Evolutionary conservation across 2,797 vertebrate genomes (phyloP), one percentile per base, ranked within the genome.

Genomic region (Etheostoma perlongum): DNA sequence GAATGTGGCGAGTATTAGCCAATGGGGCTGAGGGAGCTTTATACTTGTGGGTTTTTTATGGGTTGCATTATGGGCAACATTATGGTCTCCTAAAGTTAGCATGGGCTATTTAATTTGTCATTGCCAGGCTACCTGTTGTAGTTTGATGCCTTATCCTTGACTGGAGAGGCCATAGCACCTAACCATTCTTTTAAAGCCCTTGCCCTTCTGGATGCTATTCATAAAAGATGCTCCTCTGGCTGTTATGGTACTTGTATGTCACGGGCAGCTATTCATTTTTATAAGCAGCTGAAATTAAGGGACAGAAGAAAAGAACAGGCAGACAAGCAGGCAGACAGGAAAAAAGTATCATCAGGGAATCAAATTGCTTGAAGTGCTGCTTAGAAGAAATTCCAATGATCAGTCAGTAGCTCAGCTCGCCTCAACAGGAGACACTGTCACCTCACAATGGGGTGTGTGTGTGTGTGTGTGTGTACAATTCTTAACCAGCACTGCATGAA

Each of bases 331-430:
- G 15, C 21, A 60, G 59, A 76, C 51, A 60, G 42, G 60, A 75
- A 58, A 48, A 54, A 23, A 47, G 72, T 19, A 55, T 66, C 62
- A 68, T 74, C 66, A 65, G 36, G 30, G 63, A 59, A 72, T 79
- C 67, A 76, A 78, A 78, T 36, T 79, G 72, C 72, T 64, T 25
- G 62, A 75, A 73, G 40, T 79, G 55, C 66, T 47, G 48, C 64
- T 85, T 61, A 33, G 62, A 79, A 69, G 48, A 72, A 76, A 72
- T 78, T 89, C 63, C 72, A 83, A 60, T 76, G 66, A 84, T 73
- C 54, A 72, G 42, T 51, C 47, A 51, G 57, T 6, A 14, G 63
- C 51, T 65, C 42, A 23, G 47, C 52, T 80, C 11, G n/a, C 25
- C 60, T 75, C 67, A 47, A 72, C 47, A 46, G 54, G 64, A 54